Evolutionary conservation across 2,888 invertebrate species (phyloP), one percentile per base, ranked within the genome.

Genomic region (Heliconius ethilla): DNA sequence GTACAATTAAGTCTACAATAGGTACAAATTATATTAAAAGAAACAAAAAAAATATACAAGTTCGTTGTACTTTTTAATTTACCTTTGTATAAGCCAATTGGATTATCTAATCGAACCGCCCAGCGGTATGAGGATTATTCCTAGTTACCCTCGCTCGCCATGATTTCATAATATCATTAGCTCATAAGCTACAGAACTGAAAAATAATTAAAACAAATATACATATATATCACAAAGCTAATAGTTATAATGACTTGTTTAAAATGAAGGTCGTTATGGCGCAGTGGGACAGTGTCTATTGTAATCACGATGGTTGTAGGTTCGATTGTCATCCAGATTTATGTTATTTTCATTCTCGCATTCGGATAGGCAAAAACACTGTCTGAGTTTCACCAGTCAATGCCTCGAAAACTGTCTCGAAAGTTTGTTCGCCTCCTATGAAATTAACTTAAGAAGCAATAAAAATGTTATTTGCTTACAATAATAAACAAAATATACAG

Each of bases 81-180:
- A 37, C 73, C 73, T 40, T 63, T 74, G 63, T 62, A 63, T 74
- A 74, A 74, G 73, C 73, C 73, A 74, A 74, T 74, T 74, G 73
- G 73, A 74, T 74, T 63, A 74, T 74, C 73, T 74, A 74, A 74
- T 74, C 63, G 73, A 74, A 40, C 40, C 73, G 73, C 73, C 73
- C 73, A 63, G 62, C 37, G 62, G 73, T 63, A 63, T 74, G 25
- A 40, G 73, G 73, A 74, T 74, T 74, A 74, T 37, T 74, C 73
- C n/a, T 37, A 74, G 73, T 74, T 74, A 74, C 73, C 73, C 33
- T 33, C 33, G 62, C 33, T 33, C 33, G 62, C 63, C 73, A 74
- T 74, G 73, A 74, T 73, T 74, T 74, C 27, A 74, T 74, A 74
- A 74, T 75, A 59, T 55, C 55, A 69, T 75, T 75, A 69, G 69